Conservation (phyloP, 2,888 invertebrate species). For the Drosophila pseudotalamancana region DNA sequence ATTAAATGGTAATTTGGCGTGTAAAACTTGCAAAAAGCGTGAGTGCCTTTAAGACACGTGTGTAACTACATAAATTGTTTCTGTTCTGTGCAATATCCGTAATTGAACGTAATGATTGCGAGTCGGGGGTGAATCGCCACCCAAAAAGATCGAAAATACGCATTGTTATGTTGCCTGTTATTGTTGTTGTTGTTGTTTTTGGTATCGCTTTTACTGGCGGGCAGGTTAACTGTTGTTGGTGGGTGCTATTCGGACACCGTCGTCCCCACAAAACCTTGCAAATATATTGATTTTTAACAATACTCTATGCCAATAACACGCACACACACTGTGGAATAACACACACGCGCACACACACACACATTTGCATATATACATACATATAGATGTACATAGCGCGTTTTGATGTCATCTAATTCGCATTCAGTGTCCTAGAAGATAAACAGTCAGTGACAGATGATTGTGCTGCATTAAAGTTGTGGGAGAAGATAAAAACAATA, state of each 20-base stretch:
- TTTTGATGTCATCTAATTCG: constrained; percentile 24
- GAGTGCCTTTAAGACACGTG: neutral
- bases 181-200: constrained; percentile 20
- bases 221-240: constrained; percentile 9
- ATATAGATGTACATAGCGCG: constrained; percentile 8
- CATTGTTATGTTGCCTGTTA: constrained; percentile 33
- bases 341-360: constrained; percentile 9
- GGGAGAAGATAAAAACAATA: constrained; percentile 2
- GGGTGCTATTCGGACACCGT: neutral
- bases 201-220: constrained; percentile 13
- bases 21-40: neutral
- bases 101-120: neutral
- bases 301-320: constrained; percentile 43
- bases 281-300: constrained; percentile 73
- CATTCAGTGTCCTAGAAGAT: constrained; percentile 3
- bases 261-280: constrained; percentile 34
- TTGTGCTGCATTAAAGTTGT: neutral
- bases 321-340: constrained; percentile 22
- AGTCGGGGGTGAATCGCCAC: constrained; percentile 1
- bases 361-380: neutral
- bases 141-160: constrained; percentile 19
- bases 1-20: constrained; percentile 41
- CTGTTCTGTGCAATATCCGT: neutral
- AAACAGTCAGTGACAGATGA: constrained; percentile 14
- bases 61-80: neutral